Base-by-base conservation (phyloP, 2,797 vertebrate species). In the Acipenser oxyrinchus region DNA sequence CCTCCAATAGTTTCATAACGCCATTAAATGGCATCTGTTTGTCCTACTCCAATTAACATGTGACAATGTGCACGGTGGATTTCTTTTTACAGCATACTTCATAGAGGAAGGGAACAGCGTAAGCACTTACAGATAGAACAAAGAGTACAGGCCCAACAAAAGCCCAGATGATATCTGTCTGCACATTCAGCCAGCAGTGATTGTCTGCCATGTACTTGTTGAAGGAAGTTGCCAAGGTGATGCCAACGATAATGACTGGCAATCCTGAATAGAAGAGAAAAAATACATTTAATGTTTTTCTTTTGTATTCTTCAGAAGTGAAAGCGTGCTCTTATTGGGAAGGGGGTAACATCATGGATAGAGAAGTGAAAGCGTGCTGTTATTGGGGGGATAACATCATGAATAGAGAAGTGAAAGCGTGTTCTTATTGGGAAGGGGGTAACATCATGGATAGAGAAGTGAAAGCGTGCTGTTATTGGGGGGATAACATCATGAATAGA, bases 61-160 rank as follows among this genome's bases (percentile, higher is more conserved):
- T 18, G 60, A 62, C 60, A 62, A 23, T 62, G 13, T 23, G 18
- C 60, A 18, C 18, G 15, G 8, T 62, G 60, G 23, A 62, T 62
- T 62, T 62, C 23, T 18, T 62, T 18, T 48, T 6, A 37, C 10
- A 12, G 7, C 10, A 6, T 12, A 10, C 48, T 37, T 23, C 15
- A 23, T n/a, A 62, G 23, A 62, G 48, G 60, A 62, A 6, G 60
- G 18, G 18, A 62, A 62, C 60, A 18, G 49, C 37, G 10, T 57
- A 37, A 62, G 4, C 4, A 82, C 94, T 82, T 78, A 96, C 94
- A 6, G 79, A 82, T 75, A 97, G 77, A 73, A 97, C 86, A 70
- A 92, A 89, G 70, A 97, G 83, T 48, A 94, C 92, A 0, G 95
- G 95, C 12, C 95, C 94, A 10, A 92, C 94, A 49, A 98, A 98